Evolutionary conservation across 2,797 vertebrate genomes (phyloP), one percentile per base, ranked within the genome.

Genomic region (Megaceryle alcyon): DNA sequence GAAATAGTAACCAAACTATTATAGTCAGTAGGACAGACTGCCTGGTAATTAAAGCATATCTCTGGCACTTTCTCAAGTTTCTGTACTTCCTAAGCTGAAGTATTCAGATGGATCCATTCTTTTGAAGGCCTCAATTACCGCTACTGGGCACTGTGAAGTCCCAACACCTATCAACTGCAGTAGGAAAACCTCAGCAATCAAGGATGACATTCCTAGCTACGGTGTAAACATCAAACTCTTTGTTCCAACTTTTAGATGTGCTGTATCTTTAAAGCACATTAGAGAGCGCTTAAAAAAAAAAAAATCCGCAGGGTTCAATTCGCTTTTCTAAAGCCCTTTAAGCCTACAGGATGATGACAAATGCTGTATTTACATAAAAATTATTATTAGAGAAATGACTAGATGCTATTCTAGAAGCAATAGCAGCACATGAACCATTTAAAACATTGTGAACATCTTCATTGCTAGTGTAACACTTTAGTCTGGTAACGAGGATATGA

Each of bases 1-100:
- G 82, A 92, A 96, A 95, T 94, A 93, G 94, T 49, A 96, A 93
- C 53, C 31, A 72, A 90, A 91, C 89, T 88, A 94, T 92, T 84
- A 72, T 12, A 85, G 89, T 91, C 75, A 90, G 92, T 26, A 88
- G 85, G 57, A 94, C 92, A 96, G 91, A 93, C 80, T 91, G 93
- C 75, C 75, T 91, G 37, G 83, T 77, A 96, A 87, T 87, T 87
- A 91, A 95, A 91, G 86, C 48, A 35, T 35, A 17, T 93, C 69
- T 82, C 82, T 91, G 80, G 69, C 91, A 91, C 46, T 78, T 90
- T 41, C 65, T 92, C 82, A 92, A 91, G 72, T n/a, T 81, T 46
- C 69, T 86, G 43, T 26, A 10, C 91, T 87, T 85, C 81, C 60
- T 87, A 82, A 85, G 23, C 17, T 82, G 60, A 95, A 92, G 41